Evolutionary conservation across 2,888 invertebrate genomes (phyloP).

Genomic region (Phaonia tiefii): DNA sequence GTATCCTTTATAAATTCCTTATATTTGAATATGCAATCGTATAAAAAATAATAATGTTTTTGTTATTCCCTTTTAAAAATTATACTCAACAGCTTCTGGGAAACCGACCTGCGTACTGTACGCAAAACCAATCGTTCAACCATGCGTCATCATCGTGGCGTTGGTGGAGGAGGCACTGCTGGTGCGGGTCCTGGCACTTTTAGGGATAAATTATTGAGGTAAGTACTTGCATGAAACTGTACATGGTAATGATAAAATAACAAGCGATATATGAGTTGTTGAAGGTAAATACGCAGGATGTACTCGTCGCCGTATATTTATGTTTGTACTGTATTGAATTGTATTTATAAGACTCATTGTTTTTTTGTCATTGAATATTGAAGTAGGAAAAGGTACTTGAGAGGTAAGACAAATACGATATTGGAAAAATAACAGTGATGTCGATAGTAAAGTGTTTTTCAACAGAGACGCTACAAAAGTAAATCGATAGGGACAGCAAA

Average conservation of each 20-base stretch:
- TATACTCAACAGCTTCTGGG: slow-evolving; percentile 84
- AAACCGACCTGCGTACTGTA: slow-evolving; percentile 88
- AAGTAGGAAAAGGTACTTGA: background rate
- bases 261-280: no score
- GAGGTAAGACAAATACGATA: background rate
- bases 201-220: slow-evolving; percentile 72
- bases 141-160: slow-evolving; percentile 75
- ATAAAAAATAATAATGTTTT: slow-evolving; percentile 33
- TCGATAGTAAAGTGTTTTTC: no score
- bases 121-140: slow-evolving; percentile 85
- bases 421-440: slow-evolving; percentile 9
- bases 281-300: no score
- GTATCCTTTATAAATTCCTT: no score
- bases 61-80: slow-evolving; percentile 5
- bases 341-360: no score
- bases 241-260: slow-evolving; percentile 2
- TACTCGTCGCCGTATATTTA: no score
- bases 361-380: slow-evolving; percentile 5
- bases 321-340: no score
- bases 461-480: no score
- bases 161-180: slow-evolving; percentile 35
- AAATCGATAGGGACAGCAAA: no score
- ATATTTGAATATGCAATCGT: background rate
- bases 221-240: slow-evolving; percentile 63
- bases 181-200: slow-evolving; percentile 62